A percentile compares a stretch with the other conserved stretches of the same genome.
These are phyloP conservation scores for Sinelater perroti DNA, from an alignment of 2,888 invertebrate species.

Conservation along the genomic window DNA sequence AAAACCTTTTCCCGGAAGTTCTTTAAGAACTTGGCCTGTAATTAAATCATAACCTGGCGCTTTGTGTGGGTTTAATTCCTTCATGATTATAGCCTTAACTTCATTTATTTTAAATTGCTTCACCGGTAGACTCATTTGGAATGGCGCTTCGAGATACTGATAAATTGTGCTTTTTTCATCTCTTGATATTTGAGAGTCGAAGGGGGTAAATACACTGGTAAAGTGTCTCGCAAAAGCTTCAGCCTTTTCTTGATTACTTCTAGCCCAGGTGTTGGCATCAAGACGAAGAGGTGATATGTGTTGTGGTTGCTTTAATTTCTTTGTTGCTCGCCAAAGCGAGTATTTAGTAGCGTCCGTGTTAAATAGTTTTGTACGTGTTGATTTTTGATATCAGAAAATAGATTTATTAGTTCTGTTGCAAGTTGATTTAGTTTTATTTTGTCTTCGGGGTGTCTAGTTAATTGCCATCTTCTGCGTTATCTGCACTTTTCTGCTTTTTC, in stretches of 20 bases:
- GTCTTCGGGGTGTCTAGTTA: slow-evolving; percentile 1
- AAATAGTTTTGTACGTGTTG: neutral
- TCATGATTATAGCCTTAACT: neutral
- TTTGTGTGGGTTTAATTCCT: too few species aligned
- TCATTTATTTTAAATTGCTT: slow-evolving; percentile 11
- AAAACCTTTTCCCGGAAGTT: neutral
- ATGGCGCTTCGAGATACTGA: slow-evolving; percentile 5
- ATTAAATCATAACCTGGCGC: slow-evolving; percentile 15
- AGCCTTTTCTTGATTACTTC: slow-evolving; percentile 6
- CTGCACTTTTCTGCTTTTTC: neutral
- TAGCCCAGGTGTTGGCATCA: slow-evolving; percentile 3
- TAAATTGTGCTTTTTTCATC: slow-evolving; percentile 1
- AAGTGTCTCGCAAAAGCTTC: slow-evolving; percentile 4
- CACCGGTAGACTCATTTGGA: slow-evolving; percentile 2
- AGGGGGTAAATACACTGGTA: neutral
- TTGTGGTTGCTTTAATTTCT: slow-evolving; percentile 5
- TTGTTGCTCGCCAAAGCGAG: slow-evolving; percentile 7
- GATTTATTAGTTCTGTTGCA: too few species aligned
- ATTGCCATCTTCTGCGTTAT: slow-evolving; percentile 2
- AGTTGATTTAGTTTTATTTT: too few species aligned
- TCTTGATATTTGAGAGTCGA: neutral
- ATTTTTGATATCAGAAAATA: neutral
- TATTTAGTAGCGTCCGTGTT: neutral
- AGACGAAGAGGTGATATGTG: slow-evolving; percentile 10
- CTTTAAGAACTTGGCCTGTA: neutral